These are phyloP conservation scores for Coranthus polyacanthus DNA, from an alignment of 2,797 vertebrate genomes.

Conservation along the genomic window DNA sequence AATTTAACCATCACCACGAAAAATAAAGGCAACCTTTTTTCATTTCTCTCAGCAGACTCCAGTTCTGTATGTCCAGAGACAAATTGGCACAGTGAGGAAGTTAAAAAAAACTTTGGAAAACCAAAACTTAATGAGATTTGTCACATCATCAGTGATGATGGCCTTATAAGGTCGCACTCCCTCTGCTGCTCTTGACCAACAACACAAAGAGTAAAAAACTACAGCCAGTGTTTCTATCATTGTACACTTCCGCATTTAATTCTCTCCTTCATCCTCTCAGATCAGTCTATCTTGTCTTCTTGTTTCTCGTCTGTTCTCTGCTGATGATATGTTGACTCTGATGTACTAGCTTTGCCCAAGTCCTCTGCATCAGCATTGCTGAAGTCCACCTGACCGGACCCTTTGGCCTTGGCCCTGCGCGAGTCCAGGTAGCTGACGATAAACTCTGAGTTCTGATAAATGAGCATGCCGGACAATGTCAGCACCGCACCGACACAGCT, in stretches of 20 bases:
- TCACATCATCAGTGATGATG: slow-evolving; percentile 24
- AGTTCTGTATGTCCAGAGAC: slow-evolving; percentile 43
- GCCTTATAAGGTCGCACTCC: slow-evolving; percentile 39
- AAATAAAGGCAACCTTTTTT: slow-evolving; percentile 55
- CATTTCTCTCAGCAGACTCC: slow-evolving; percentile 21
- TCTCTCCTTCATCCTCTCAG: slow-evolving; percentile 28
- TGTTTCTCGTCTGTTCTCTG: slow-evolving; percentile 47
- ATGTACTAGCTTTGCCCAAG: neutral
- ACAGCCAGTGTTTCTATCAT: slow-evolving; percentile 2
- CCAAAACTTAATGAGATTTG: neutral
- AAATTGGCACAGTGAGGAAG: slow-evolving; percentile 73
- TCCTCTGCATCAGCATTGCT: slow-evolving; percentile 11
- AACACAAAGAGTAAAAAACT: neutral
- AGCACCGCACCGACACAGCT: slow-evolving; percentile 91
- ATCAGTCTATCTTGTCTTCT: slow-evolving; percentile 77
- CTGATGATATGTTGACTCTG: slow-evolving; percentile 43
- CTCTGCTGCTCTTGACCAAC: slow-evolving; percentile 13
- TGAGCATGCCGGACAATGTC: slow-evolving; percentile 91
- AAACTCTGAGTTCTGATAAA: slow-evolving; percentile 94
- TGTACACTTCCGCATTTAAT: slow-evolving; percentile 1
- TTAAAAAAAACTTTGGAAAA: slow-evolving; percentile 10
- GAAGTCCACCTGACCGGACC: slow-evolving; percentile 5
- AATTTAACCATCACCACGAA: slow-evolving; percentile 17
- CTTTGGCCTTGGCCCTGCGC: slow-evolving; percentile 52
- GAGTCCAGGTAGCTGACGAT: slow-evolving; percentile 85